Base-by-base conservation (phyloP, 2,797 vertebrate genomes). In the Halcyon chelicuti region DNA sequence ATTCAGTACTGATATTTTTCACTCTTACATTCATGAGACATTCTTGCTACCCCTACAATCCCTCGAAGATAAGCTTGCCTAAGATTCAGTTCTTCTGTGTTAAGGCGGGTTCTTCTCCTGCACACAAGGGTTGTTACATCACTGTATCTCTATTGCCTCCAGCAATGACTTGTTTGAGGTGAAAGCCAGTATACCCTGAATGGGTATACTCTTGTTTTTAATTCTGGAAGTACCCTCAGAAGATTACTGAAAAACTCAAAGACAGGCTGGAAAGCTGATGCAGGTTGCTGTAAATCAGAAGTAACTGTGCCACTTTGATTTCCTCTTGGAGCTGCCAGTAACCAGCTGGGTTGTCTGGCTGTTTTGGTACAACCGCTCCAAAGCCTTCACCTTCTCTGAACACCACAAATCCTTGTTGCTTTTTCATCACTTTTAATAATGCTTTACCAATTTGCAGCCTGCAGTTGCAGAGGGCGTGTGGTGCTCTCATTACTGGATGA, bases 201-300 rank as follows among this genome's bases (percentile, higher is more conserved):
- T 15, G 57, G 9, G 22, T 79, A 47, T 93, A 68, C 13, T 85
- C 20, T 1, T 0, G 4, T 72, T 63, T 87, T 78, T 78, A 11
- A 28, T 81, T 76, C 78, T 62, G 60, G 39, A 86, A 65, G 23
- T 23, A 61, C 9, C 16, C 62, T 84, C 37, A 52, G 84, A 87
- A 75, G 25, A 33, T 76, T 52, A 60, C 47, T 73, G 81, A 72
- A 92, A 76, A 94, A 63, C 52, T 9, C 54, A 23, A 80, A 86
- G 60, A 78, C 63, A 91, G 67, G 31, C 47, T 88, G 68, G 81
- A 52, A 77, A 71, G 52, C 40, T 71, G 52, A 57, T 93, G 60
- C 91, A 71, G 65, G 60, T 79, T 91, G 72, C 75, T 94, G 63
- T 90, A 91, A 73, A 89, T 77, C 17, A 60, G 74, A 75, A 89